Base-by-base conservation (phyloP, 2,113 vertebrate species). In the Dipodomys stephensi region DNA sequence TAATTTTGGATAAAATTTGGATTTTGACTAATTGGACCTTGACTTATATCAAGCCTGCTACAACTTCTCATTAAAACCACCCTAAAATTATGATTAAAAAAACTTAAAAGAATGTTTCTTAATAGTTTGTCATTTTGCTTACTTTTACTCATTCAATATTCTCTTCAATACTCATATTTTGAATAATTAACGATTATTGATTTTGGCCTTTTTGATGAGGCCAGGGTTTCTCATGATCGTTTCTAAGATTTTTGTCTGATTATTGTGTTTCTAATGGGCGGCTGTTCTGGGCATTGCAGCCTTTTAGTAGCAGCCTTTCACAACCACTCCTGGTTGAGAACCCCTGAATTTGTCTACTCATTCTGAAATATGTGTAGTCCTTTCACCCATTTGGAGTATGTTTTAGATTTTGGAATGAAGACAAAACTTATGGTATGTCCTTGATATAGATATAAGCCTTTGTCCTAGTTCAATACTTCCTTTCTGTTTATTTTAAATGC, bases 371-470 rank as follows among this genome's bases (percentile, higher is more conserved):
- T 27, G 12, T 46, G 18, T 39, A 53, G 46, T 30, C 5, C 22
- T 90, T 86, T 79, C 25, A 88, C 28, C 7, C 3, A 62, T 49
- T 85, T 88, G 65, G 69, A 72, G 69, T 90, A 67, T 84, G 67
- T 73, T 90, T 92, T 62, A 19, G 11, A 67, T 76, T 92, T 53
- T 27, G 9, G 7, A 88, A 88, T 65, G 46, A 88, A 77, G 86
- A 8, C 0, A 76, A 68, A 18, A 53, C 15, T 93, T 89, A 95
- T 30, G 69, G 93, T 28, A 83, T 71, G 87, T 92, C 44, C 44
- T 5, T 67, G 57, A 13, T 62, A 27, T 39, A 53, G 10, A 44
- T 16, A 53, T 64, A 76, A 13, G 18, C 53, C 46, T 85, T 30
- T 57, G 18, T 80, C 1, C 7, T 30, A 39, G 28, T 1, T 49